Evolutionary conservation across 2,797 vertebrate genomes (phyloP).

Genomic region (Smutsia temminckii): DNA sequence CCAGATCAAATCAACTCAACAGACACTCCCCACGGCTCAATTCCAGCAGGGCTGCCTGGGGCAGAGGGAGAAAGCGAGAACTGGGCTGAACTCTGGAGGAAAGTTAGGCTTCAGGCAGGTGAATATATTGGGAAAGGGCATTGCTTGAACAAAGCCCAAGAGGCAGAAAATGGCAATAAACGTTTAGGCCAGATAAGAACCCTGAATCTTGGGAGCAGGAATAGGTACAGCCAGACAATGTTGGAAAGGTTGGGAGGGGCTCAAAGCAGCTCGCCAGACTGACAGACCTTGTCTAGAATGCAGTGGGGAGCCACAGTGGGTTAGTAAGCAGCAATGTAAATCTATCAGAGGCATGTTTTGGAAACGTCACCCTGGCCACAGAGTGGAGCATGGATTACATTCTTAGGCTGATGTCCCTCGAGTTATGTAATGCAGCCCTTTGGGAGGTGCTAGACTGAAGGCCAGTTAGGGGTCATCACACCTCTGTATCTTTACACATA

Average conservation of each 20-base stretch:
- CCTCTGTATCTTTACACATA: neutral
- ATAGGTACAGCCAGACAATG: neutral
- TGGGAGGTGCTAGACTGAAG: neutral
- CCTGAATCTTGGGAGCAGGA: neutral
- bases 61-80: neutral
- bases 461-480: neutral
- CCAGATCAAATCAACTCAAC: neutral
- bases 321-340: neutral
- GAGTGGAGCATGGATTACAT: neutral
- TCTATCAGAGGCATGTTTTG: neutral
- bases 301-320: neutral
- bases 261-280: neutral
- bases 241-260: neutral
- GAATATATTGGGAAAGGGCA: neutral
- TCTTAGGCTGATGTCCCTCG: neutral
- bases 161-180: neutral
- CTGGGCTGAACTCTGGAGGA: neutral
- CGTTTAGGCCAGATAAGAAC: neutral
- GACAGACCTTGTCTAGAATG: neutral
- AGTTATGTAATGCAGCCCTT: neutral
- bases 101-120: neutral
- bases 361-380: neutral
- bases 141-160: neutral
- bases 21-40: neutral
- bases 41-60: neutral